A percentile compares a stretch with the other conserved stretches of the same genome.
phyloP scores from a whole-genome alignment of 1,140 invertebrate species.

The Rhynchophorus ferrugineus region DNA sequence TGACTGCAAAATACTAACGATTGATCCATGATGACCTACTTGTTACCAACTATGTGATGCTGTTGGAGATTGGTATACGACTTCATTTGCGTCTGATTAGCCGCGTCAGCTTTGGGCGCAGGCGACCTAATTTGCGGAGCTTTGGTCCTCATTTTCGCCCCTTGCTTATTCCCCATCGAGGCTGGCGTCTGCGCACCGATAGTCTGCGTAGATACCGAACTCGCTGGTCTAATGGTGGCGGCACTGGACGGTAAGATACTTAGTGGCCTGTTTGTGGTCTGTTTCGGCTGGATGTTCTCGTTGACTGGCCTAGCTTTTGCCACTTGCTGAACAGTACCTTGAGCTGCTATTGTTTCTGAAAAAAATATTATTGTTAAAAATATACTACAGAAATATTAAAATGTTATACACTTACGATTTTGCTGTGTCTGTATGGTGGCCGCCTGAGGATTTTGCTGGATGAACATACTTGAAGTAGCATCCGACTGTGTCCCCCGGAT shows the following conservation, averaged over 20 bases:
- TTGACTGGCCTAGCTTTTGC: slow-evolving; percentile 47
- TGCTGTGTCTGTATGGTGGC: slow-evolving; percentile 46
- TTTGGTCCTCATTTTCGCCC: slow-evolving; percentile 41
- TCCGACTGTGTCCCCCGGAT: slow-evolving; percentile 73
- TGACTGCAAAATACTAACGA: neutral
- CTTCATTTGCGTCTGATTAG: slow-evolving; percentile 58
- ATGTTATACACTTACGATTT: slow-evolving; percentile 45
- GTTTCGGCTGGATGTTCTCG: slow-evolving; percentile 46
- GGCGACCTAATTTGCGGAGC: slow-evolving; percentile 51
- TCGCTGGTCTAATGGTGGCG: slow-evolving; percentile 60
- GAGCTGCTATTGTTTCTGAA: slow-evolving; percentile 42
- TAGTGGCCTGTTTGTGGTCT: slow-evolving; percentile 46
- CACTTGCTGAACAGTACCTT: slow-evolving; percentile 50
- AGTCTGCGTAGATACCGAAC: slow-evolving; percentile 72
- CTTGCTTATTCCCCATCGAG: slow-evolving; percentile 44
- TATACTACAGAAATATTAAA: neutral
- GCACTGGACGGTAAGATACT: slow-evolving; percentile 61
- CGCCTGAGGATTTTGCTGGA: slow-evolving; percentile 73
- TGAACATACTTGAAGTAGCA: slow-evolving; percentile 65
- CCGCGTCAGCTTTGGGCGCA: slow-evolving; percentile 61
- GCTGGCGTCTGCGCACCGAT: slow-evolving; percentile 54
- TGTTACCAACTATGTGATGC: slow-evolving; percentile 41
- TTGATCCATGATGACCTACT: slow-evolving; percentile 35
- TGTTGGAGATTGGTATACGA: slow-evolving; percentile 39
- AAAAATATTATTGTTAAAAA: slow-evolving; percentile 9